Evolutionary conservation across 1,140 invertebrate genomes (phyloP), one percentile per base, ranked within the genome.

Genomic region (Battus philenor): DNA sequence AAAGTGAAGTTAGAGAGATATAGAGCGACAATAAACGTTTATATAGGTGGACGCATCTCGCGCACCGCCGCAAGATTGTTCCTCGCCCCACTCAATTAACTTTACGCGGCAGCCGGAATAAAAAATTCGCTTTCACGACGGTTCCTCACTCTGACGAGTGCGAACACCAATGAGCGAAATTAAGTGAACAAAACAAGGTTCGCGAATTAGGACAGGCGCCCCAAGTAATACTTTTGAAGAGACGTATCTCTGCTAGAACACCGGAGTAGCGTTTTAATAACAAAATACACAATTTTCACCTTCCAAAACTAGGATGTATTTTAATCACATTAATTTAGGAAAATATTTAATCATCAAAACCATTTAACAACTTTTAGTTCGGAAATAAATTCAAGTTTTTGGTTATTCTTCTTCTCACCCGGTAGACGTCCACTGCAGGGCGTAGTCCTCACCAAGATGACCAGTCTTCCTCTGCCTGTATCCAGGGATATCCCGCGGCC

Each of bases 1-100:
- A 82, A 85, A 85, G 76, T 80, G 67, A 72, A 81, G 51, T 82
- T 80, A 78, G 74, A 75, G 67, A 79, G 79, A 84, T 75, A 71
- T 80, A 75, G 50, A 75, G 58, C 55, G 66, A 74, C 75, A 71
- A 78, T 84, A 81, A 84, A 84, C 66, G 75, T 84, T 83, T 80
- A 79, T 83, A 63, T 69, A 64, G 56, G 72, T 53, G 45, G 46
- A 54, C 49, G 50, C 24, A 33, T 29, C 34, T 48, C 49, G 52
- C 47, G 58, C 63, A 54, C 54, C 59, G 51, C 39, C 44, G 54
- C 57, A 52, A 45, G 47, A 53, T 55, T 58, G 49, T 47, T 57
- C 49, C 53, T 47, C 46, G 33, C 44, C 70, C 62, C 62, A 59
- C 62, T 70, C 69, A 78, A 82, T 75, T 78, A 80, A 70, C 59